A percentile compares a stretch with the other conserved stretches of the same genome.
These are phyloP conservation scores for Temnothorax nylanderi DNA, from an alignment of 1,140 invertebrate species.

Conservation along the genomic window DNA sequence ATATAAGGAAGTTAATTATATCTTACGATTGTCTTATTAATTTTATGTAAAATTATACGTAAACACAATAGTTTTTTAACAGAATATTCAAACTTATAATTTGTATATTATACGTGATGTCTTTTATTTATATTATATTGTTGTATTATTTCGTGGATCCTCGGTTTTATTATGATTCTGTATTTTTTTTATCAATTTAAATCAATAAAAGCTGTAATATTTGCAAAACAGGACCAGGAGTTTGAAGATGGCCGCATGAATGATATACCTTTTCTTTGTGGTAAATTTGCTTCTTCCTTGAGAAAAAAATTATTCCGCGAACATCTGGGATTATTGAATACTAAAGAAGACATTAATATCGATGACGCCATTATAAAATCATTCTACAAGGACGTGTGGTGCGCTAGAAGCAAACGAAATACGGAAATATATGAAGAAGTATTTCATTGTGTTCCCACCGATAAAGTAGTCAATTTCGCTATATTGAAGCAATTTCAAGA, in stretches of 20 bases:
- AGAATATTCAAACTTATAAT: neutral
- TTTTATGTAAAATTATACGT: neutral
- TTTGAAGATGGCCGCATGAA: constrained; percentile 94
- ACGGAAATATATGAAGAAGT: constrained; percentile 96
- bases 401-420: constrained; percentile 91
- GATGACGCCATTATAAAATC: constrained; percentile 91
- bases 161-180: neutral
- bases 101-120: neutral
- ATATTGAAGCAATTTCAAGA: constrained; percentile 91
- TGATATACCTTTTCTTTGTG: constrained; percentile 91
- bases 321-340: constrained; percentile 90
- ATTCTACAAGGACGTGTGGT: constrained; percentile 94
- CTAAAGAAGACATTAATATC: constrained; percentile 86
- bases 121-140: neutral
- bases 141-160: neutral
- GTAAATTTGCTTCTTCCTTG: constrained; percentile 94
- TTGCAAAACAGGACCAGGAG: constrained; percentile 89
- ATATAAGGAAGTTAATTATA: neutral
- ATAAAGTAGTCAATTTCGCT: constrained; percentile 91
- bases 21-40: neutral
- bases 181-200: neutral
- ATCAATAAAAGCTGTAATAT: constrained; percentile 3
- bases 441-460: constrained; percentile 94
- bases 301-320: constrained; percentile 95
- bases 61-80: neutral